Evolutionary conservation across 2,797 vertebrate genomes (phyloP).

Genomic region (Sebastes flavidus): DNA sequence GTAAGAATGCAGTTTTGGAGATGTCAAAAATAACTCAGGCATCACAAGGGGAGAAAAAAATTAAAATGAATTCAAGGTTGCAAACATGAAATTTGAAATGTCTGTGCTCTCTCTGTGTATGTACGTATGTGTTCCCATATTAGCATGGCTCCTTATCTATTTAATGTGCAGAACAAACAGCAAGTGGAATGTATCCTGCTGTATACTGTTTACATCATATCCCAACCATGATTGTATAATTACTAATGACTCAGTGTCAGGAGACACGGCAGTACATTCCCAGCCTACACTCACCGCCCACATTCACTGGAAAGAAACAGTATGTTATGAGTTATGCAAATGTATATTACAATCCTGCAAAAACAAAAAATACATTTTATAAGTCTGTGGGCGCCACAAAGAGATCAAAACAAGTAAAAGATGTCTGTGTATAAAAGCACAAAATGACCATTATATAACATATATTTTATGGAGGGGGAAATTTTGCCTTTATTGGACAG

Average conservation of each 20-base stretch:
- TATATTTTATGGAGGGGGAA: background rate
- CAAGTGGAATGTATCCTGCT: constrained; percentile 10
- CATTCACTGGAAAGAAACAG: background rate
- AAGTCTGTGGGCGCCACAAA: background rate
- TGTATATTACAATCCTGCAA: background rate
- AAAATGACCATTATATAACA: background rate
- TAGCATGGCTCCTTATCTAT: constrained; percentile 35
- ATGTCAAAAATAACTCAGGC: constrained; percentile 39
- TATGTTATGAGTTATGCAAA: background rate
- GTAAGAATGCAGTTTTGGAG: constrained; percentile 37
- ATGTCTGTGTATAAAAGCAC: background rate
- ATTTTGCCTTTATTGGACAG: background rate
- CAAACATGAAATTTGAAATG: constrained; percentile 2
- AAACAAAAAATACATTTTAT: background rate
- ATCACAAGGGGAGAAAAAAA: constrained; percentile 4
- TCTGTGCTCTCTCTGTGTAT: background rate
- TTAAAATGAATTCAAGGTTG: constrained; percentile 6
- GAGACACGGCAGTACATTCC: constrained; percentile 45
- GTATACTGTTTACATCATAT: constrained; percentile 44
- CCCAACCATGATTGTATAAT: constrained; percentile 57
- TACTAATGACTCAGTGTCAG: constrained; percentile 44
- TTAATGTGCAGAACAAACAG: constrained; percentile 47
- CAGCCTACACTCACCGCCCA: constrained; percentile 29
- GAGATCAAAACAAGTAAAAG: background rate
- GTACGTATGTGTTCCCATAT: constrained; percentile 4